Conservation (phyloP, 2,113 vertebrate species). For the Hemibagrus wyckioides region DNA sequence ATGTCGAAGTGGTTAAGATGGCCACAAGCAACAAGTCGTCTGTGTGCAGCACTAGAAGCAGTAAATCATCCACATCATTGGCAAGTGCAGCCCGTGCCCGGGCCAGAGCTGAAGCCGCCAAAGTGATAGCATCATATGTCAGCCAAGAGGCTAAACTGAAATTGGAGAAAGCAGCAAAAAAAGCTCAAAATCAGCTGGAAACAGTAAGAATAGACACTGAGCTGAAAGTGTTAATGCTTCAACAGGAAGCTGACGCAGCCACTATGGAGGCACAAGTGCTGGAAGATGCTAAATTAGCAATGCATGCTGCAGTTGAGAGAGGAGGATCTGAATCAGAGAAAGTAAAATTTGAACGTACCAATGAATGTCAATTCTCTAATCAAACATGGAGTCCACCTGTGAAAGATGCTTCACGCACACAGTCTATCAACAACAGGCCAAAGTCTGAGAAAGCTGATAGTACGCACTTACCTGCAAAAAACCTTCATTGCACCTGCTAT, state of each 20-base stretch:
- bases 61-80: neutral
- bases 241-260: neutral
- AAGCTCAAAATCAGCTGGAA: conserved; percentile 37
- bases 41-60: neutral
- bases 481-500: too few relatives aligned
- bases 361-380: too few relatives aligned
- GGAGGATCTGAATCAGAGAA: neutral
- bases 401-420: too few relatives aligned
- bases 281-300: neutral
- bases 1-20: neutral
- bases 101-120: conserved; percentile 15
- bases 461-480: too few relatives aligned
- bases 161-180: conserved; percentile 31
- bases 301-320: neutral
- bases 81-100: neutral
- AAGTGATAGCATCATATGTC: conserved; percentile 42
- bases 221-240: neutral
- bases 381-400: too few relatives aligned
- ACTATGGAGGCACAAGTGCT: neutral
- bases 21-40: neutral
- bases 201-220: conserved; percentile 9
- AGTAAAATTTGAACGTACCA: too few relatives aligned
- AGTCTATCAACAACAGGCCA: too few relatives aligned
- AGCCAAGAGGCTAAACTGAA: conserved; percentile 33
- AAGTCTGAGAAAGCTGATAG: too few relatives aligned